phyloP scores from a whole-genome alignment of 2,888 invertebrate species.

The Halictus ligatus region DNA sequence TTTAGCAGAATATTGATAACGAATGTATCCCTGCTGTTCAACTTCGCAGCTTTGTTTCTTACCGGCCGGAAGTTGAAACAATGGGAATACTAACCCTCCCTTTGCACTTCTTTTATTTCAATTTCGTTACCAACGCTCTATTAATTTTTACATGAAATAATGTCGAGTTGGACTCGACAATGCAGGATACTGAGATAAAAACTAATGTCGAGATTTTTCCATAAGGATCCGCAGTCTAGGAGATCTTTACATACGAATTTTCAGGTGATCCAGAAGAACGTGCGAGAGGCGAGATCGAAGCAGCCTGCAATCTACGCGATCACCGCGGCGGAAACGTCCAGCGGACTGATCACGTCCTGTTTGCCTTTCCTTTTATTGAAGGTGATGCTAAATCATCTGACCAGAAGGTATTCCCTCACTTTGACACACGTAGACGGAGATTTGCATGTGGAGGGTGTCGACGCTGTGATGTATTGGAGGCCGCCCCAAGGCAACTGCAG shows the following conservation, averaged over 20 bases:
- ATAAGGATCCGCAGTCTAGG: no score
- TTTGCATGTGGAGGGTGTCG: conserved; percentile 88
- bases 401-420: conserved; percentile 88
- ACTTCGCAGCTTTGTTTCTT: no score
- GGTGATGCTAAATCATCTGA: conserved; percentile 87
- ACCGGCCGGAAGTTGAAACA: no score
- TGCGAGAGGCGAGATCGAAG: conserved; percentile 83
- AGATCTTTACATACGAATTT: not conserved
- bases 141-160: no score
- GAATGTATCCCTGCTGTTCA: no score
- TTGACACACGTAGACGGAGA: conserved; percentile 87
- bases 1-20: no score
- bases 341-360: conserved; percentile 87
- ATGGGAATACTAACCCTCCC: no score
- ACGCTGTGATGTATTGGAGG: conserved; percentile 89
- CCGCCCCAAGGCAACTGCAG: conserved; percentile 92
- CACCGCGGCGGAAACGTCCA: conserved; percentile 85
- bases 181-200: no score
- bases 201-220: no score
- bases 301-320: conserved; percentile 86
- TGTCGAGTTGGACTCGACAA: no score
- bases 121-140: no score
- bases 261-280: conserved; percentile 83
- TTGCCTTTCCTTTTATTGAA: conserved; percentile 87
- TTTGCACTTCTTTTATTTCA: no score